Conservation (phyloP, 1,140 invertebrate genomes). For the Telenomus remus region DNA sequence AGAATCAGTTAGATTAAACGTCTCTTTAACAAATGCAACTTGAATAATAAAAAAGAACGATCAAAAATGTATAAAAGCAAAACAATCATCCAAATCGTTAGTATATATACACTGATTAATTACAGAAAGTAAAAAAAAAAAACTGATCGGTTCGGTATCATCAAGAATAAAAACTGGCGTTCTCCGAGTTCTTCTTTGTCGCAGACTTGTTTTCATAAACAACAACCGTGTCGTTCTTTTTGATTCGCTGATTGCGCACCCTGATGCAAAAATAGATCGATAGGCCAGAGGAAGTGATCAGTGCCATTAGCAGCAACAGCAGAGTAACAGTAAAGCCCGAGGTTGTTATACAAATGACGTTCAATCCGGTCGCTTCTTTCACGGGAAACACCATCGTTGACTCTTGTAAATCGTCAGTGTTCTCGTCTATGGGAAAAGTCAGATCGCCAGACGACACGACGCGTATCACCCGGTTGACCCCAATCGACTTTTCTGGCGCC, state of each 20-base stretch:
- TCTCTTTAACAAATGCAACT: too few species aligned
- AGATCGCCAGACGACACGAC: constrained; percentile 91
- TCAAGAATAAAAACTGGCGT: constrained; percentile 77
- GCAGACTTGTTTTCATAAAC: constrained; percentile 29
- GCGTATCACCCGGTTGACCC: constrained; percentile 87
- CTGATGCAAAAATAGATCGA: constrained; percentile 89
- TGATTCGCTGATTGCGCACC: constrained; percentile 79
- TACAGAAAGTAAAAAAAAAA: too few species aligned
- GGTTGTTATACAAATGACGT: constrained; percentile 91
- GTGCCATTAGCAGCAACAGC: constrained; percentile 85
- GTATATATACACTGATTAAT: too few species aligned
- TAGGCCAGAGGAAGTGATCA: constrained; percentile 87
- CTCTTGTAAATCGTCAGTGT: constrained; percentile 73
- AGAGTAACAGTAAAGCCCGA: constrained; percentile 90
- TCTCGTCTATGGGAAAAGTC: constrained; percentile 85
- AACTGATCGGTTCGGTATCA: neutral
- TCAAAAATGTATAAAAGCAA: too few species aligned
- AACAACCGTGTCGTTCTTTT: constrained; percentile 23
- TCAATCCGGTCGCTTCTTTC: constrained; percentile 54
- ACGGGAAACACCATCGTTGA: constrained; percentile 83
- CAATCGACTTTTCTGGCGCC: constrained; percentile 84
- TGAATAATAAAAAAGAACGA: too few species aligned
- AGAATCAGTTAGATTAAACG: too few species aligned
- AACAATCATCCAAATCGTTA: too few species aligned
- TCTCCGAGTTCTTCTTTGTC: constrained; percentile 65